Base-by-base conservation (phyloP, 2,113 vertebrate genomes). In the Morone saxatilis region DNA sequence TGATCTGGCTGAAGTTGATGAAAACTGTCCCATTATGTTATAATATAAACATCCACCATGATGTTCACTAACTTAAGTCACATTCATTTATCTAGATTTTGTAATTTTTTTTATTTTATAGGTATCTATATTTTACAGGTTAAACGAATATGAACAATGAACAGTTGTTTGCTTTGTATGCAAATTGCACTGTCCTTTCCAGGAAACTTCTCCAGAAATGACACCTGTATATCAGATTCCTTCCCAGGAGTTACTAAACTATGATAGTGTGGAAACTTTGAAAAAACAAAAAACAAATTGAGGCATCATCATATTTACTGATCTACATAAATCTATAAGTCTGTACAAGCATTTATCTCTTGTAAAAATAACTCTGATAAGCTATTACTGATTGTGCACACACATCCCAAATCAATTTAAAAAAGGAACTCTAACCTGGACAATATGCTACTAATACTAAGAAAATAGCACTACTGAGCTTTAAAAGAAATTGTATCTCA, bases 161-260 rank as follows among this genome's bases (percentile, higher is more conserved):
- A 13, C 45, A 10, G 10, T 47, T 12, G 45, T 10, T 47, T 13
- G 13, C 45, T 31, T 31, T 31, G 31, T 31, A 31, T 31, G 31
- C 19, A 45, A 51, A 48, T 70, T 25, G 14, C 22, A 13, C 0
- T 0, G 13, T 13, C 16, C 54, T 61, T 67, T 36, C 54, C 43
- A 43, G 63, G 36, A 81, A 75, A 66, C 38, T 54, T 83, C 59
- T 8, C 36, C 7, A 41, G 4, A 83, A 72, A 68, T 54, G 48
- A 71, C n/a, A 7, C 4, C 40, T 47, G 10, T 9, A 19, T 20
- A 65, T 48, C 41, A 50, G 45, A 54, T 22, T 12, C 22, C 54
- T 72, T 57, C 11, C 50, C 19, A 4, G 76, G 25, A 48, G 17
- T 59, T 51, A 69, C 31, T 57, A 25, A 41, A 6, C 19, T 53